Percentiles rank a stretch among this genome's conserved stretches.
These are phyloP conservation scores for Drosophila tropicalis DNA, from an alignment of 1,140 invertebrate genomes.

Conservation along the genomic window DNA sequence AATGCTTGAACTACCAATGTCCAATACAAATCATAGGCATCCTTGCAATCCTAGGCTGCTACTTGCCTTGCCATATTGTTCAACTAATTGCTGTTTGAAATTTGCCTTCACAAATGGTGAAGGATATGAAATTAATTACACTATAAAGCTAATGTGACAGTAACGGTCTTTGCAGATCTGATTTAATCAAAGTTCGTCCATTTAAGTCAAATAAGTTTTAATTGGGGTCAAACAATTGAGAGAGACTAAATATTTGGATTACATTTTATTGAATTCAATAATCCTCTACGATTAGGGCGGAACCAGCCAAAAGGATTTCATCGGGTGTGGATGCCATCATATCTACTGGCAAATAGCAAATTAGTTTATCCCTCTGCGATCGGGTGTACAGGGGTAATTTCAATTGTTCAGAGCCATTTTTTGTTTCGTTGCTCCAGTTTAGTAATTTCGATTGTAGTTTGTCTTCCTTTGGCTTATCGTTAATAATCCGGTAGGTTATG, in stretches of 20 bases:
- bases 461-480: constrained; percentile 10
- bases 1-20: constrained; percentile 47
- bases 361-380: constrained; percentile 58
- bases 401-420: constrained; percentile 35
- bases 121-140: constrained; percentile 79
- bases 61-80: constrained; percentile 25
- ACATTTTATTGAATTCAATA: constrained; percentile 39
- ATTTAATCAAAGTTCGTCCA: constrained; percentile 10
- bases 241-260: neutral
- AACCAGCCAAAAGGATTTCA: constrained; percentile 71
- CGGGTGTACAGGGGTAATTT: constrained; percentile 68
- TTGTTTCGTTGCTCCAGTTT: constrained; percentile 24
- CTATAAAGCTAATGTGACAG: constrained; percentile 64
- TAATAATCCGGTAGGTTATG: constrained; percentile 43
- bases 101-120: constrained; percentile 44
- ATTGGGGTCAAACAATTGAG: neutral
- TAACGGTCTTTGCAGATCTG: neutral
- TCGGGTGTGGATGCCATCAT: constrained; percentile 41
- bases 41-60: constrained; percentile 56
- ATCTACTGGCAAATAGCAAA: constrained; percentile 66
- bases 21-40: constrained; percentile 18
- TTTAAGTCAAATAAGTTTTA: constrained; percentile 10
- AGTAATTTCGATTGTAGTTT: neutral
- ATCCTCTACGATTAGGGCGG: constrained; percentile 74
- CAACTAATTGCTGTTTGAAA: constrained; percentile 60